Conservation (phyloP, 2,113 vertebrate genomes). For the Indicator maculatus region DNA sequence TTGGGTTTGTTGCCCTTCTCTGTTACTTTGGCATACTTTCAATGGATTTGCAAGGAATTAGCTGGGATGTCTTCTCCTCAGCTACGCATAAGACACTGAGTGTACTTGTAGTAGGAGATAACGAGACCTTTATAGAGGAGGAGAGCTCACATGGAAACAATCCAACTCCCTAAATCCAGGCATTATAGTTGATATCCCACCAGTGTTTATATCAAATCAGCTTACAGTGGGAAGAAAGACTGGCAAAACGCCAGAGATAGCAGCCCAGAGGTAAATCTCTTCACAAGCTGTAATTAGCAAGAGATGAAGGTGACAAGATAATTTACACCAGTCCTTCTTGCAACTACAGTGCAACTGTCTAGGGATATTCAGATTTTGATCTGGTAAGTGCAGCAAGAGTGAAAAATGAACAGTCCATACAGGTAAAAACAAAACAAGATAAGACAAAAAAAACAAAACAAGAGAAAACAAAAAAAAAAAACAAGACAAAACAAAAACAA, state of each 20-base stretch:
- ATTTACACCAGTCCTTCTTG: neutral
- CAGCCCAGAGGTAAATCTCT: neutral
- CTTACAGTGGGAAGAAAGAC: neutral
- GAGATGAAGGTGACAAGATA: neutral
- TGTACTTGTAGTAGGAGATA: neutral
- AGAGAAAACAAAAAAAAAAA: neutral
- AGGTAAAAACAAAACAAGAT: neutral
- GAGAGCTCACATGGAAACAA: neutral
- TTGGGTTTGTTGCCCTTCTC: neutral
- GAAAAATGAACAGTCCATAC: neutral
- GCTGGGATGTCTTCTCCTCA: neutral
- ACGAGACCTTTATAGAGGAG: neutral
- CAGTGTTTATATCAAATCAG: neutral
- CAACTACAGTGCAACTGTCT: neutral
- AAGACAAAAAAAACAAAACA: too few species aligned
- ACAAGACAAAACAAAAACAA: neutral
- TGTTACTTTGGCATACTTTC: neutral
- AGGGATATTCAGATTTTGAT: neutral
- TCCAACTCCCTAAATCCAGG: neutral
- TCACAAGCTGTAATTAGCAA: neutral
- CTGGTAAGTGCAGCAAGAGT: neutral
- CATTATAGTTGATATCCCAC: neutral
- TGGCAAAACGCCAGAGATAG: neutral
- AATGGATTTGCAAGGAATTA: neutral
- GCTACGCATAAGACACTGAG: neutral